Base-by-base conservation (phyloP, 2,113 vertebrate genomes). In the Forbesichthys papilliferus region DNA sequence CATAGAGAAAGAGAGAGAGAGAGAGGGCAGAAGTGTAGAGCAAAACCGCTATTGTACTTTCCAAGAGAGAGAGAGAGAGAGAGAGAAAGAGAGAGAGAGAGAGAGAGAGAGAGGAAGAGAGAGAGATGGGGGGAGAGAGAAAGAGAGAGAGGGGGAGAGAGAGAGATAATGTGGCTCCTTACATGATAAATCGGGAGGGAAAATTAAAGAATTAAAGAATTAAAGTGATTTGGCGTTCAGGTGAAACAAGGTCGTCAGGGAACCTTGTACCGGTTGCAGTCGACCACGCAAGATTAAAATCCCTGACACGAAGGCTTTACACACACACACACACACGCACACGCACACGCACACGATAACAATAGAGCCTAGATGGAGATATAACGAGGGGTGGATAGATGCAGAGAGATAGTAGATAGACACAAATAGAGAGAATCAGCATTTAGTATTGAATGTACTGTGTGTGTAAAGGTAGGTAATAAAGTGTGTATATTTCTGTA, bases 201-300 rank as follows among this genome's bases (percentile, higher is more conserved):
- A 78, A 79, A 85, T 82, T 82, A 85, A 79, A 88, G 69, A 66
- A 16, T 16, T 16, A 16, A 16, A 16, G 16, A 16, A 16, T 16
- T 49, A 73, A 74, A 75, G 84, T 74, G 82, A 80, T 83, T 86
- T 83, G 60, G 68, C 78, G 83, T 84, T 80, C 55, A 71, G 65
- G 56, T 81, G 64, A 82, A 81, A 80, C 71, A 71, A 78, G 81
- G 47, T 67, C 80, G 75, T 63, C 75, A 81, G 77, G 12, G 9
- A 83, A 81, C 68, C 79, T 55, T 71, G 57, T 73, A 67, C 42
- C 73, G 74, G 55, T 72, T 81, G 65, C 52, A 69, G 67, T 63
- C 36, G 34, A 78, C 48, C 27, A 36, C 59, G 73, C 14, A 53
- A 69, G 75, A 88, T 86, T 80, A 75, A 74, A 75, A 73, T 65